phyloP scores from a whole-genome alignment of 2,797 vertebrate species.

The Clarias fuscus region DNA sequence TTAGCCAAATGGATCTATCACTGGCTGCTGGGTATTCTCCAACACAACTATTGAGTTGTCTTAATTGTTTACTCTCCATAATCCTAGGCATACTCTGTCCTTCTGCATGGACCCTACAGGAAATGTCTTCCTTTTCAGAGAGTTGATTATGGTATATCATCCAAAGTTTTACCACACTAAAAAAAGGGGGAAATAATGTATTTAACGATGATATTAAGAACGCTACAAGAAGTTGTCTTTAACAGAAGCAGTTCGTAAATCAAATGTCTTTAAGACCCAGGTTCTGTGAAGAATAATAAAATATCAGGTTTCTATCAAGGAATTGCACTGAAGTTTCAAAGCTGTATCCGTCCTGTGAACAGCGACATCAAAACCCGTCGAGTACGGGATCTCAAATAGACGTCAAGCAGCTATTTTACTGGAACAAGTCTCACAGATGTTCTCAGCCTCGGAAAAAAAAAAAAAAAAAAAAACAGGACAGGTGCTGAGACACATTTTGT shows the following conservation, averaged over 20 bases:
- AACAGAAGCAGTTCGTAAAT: background rate
- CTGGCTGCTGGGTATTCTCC: background rate
- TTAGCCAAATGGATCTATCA: background rate
- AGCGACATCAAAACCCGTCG: background rate
- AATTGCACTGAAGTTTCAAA: background rate
- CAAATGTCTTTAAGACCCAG: background rate
- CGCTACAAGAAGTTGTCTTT: background rate
- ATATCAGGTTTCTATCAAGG: background rate
- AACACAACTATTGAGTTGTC: background rate
- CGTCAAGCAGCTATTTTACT: slow-evolving; percentile 9
- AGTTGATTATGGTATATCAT: background rate
- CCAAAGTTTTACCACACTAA: background rate
- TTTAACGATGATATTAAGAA: background rate
- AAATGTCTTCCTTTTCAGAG: background rate
- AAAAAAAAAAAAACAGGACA: slow-evolving; percentile 12
- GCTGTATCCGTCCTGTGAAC: background rate
- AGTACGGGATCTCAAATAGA: slow-evolving; percentile 1
- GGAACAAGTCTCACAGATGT: slow-evolving; percentile 37
- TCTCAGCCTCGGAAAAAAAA: background rate
- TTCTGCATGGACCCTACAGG: background rate
- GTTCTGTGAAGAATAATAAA: no score
- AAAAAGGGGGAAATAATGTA: background rate
- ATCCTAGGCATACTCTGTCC: background rate
- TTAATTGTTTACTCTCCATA: background rate
- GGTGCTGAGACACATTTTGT: background rate